Evolutionary conservation across 2,888 invertebrate species (phyloP).

Genomic region (Hirtodrosophila duncani): DNA sequence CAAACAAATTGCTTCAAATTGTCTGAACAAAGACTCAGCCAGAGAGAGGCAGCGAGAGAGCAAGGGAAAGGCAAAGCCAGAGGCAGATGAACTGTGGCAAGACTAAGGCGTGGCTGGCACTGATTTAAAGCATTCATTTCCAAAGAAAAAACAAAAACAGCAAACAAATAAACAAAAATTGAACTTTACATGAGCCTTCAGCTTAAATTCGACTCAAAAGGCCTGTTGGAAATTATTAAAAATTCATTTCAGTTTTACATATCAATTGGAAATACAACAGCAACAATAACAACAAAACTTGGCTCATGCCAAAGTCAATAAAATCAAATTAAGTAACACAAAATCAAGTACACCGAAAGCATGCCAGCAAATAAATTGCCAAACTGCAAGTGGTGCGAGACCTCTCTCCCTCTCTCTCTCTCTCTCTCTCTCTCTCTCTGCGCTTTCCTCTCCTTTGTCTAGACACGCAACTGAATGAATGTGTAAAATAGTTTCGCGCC

Average conservation of each 20-base stretch:
- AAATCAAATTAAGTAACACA: conserved; percentile 26
- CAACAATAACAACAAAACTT: conserved; percentile 10
- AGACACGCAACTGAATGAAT: conserved; percentile 24
- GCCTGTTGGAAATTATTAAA: conserved; percentile 29
- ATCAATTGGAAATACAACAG: conserved; percentile 33
- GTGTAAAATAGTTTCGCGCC: conserved; percentile 44
- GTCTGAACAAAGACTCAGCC: too few species aligned
- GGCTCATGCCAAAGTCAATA: conserved; percentile 31
- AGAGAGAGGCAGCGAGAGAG: background rate
- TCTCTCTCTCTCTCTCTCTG: too few species aligned
- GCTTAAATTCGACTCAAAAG: conserved; percentile 22
- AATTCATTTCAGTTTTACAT: conserved; percentile 37
- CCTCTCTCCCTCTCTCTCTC: too few species aligned
- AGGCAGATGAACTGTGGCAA: too few species aligned
- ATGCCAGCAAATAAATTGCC: conserved; percentile 35
- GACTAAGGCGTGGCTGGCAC: conserved; percentile 20
- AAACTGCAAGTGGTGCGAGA: too few species aligned
- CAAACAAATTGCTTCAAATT: conserved; percentile 21
- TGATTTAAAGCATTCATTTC: background rate
- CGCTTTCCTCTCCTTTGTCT: too few species aligned
- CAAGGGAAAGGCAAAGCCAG: background rate
- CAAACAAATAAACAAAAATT: conserved; percentile 29
- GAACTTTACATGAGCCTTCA: conserved; percentile 14
- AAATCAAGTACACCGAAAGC: too few species aligned
- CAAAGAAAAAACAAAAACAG: too few species aligned